Base-by-base conservation (phyloP, 2,888 invertebrate species). In the Microdon myrmicae region DNA sequence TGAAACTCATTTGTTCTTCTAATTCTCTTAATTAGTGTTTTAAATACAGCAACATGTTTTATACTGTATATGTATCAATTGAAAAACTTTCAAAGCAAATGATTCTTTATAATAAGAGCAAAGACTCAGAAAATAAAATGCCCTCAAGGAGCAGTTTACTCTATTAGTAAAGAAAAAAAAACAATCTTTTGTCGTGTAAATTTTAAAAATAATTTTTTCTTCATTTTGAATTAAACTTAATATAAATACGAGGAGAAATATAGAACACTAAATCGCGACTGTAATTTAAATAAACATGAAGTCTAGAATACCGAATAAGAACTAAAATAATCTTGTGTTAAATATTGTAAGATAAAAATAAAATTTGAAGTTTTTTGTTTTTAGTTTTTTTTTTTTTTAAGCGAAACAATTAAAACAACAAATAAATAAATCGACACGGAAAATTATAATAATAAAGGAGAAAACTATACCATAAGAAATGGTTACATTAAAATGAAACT, bases 381-480 rank as follows among this genome's bases (percentile, higher is more conserved):
- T 22, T 8, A 22, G 8, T 5, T 22, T 5, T 6, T 6, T 6
- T 22, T 6, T 6, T 6, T 6, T 22, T 5, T 22, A 6, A 8
- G 8, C 22, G 8, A 22, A 22, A 22, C 8, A 8, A 6, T 22
- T 5, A 22, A 22, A 22, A 6, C 22, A 22, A 22, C 5, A 22
- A 22, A 22, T 6, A 5, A 22, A 22, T 6, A 22, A 22, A 22
- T 6, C 5, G 8, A 22, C 22, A 5, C 5, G 8, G 8, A 22
- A 22, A 6, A 8, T 22, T 22, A 6, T 22, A 22, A 6, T 22
- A 8, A 22, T 6, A 22, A 22, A 8, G 5, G 8, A 22, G 5
- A 22, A 22, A n/a, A n/a, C n/a, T n/a, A n/a, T 16, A 41, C 19
- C 31, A 56, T 19, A 34, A 37, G 22, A 45, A 44, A 51, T 45